A percentile compares a stretch with the other conserved stretches of the same genome.
phyloP scores from a whole-genome alignment of 2,113 vertebrate species.

The Leucosticte australis region DNA sequence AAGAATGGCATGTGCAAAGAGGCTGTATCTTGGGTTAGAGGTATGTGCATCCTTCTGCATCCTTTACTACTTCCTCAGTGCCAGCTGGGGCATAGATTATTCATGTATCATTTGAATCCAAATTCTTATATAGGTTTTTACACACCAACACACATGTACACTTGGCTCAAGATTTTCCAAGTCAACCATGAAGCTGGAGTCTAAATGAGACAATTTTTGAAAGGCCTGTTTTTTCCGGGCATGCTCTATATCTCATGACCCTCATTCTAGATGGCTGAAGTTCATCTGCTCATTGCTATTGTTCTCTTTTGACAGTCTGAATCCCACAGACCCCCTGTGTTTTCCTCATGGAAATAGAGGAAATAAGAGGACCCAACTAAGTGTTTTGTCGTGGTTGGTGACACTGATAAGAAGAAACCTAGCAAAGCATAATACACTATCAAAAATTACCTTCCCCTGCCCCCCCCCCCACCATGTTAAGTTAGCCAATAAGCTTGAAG shows the following conservation, averaged over 20 bases:
- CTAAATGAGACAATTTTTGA: neutral
- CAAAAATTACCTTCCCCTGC: slow-evolving; percentile 31
- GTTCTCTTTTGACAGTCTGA: neutral
- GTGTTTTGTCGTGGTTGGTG: slow-evolving; percentile 50
- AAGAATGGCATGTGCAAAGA: neutral
- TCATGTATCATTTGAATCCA: neutral
- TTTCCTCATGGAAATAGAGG: slow-evolving; percentile 17
- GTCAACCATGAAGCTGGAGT: neutral
- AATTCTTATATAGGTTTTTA: neutral
- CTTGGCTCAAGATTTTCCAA: neutral
- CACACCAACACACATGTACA: neutral
- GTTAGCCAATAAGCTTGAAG: slow-evolving; percentile 70
- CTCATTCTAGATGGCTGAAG: neutral
- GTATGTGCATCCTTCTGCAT: neutral
- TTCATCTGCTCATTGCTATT: neutral
- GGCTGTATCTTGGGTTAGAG: neutral
- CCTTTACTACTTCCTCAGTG: neutral
- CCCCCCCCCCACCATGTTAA: slow-evolving; percentile 13
- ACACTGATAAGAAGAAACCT: slow-evolving; percentile 17
- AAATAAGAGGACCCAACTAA: neutral
- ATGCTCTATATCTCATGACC: neutral
- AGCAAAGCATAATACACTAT: neutral
- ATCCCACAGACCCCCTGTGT: neutral
- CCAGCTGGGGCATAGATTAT: neutral
- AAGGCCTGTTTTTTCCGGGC: neutral